These are phyloP conservation scores for Trichogramma dendrolimi DNA, from an alignment of 2,888 invertebrate species.

Conservation along the genomic window DNA sequence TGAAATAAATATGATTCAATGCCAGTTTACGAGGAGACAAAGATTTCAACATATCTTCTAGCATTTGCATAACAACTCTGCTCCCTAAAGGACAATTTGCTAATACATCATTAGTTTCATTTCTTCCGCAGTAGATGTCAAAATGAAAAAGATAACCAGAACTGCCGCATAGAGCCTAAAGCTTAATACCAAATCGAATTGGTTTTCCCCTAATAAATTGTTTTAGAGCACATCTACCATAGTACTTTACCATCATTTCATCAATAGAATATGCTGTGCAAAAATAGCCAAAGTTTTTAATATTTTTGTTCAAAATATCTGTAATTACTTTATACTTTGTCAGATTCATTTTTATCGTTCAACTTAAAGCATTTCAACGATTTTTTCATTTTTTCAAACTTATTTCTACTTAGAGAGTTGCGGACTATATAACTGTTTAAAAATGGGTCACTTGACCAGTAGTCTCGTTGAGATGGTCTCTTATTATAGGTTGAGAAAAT, in stretches of 20 bases:
- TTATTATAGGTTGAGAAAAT: slow-evolving; percentile 14
- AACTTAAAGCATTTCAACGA: slow-evolving; percentile 7
- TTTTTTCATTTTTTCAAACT: slow-evolving; percentile 11
- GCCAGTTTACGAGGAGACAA: slow-evolving; percentile 4
- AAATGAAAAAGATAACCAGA: slow-evolving; percentile 4
- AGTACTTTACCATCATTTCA: slow-evolving; percentile 18
- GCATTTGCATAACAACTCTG: slow-evolving; percentile 1
- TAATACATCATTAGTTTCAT: background rate
- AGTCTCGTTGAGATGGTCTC: slow-evolving; percentile 15
- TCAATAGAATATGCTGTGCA: slow-evolving; percentile 4
- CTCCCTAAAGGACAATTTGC: slow-evolving; percentile 4
- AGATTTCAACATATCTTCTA: slow-evolving; percentile 1
- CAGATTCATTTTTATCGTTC: slow-evolving; percentile 1
- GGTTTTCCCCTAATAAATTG: slow-evolving; percentile 12
- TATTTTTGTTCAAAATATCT: slow-evolving; percentile 15
- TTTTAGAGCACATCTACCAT: background rate
- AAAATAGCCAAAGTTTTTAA: slow-evolving; percentile 10
- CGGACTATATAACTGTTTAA: too few relatives aligned
- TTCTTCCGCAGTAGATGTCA: slow-evolving; percentile 1
- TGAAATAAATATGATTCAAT: slow-evolving; percentile 13
- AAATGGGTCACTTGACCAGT: slow-evolving; percentile 12
- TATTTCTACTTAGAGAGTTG: slow-evolving; percentile 10
- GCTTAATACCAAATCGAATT: slow-evolving; percentile 11
- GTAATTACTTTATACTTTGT: slow-evolving; percentile 2
- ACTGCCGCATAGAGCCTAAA: slow-evolving; percentile 1